phyloP scores from a whole-genome alignment of 2,888 invertebrate genomes.

The Orchesellides sinensis region DNA sequence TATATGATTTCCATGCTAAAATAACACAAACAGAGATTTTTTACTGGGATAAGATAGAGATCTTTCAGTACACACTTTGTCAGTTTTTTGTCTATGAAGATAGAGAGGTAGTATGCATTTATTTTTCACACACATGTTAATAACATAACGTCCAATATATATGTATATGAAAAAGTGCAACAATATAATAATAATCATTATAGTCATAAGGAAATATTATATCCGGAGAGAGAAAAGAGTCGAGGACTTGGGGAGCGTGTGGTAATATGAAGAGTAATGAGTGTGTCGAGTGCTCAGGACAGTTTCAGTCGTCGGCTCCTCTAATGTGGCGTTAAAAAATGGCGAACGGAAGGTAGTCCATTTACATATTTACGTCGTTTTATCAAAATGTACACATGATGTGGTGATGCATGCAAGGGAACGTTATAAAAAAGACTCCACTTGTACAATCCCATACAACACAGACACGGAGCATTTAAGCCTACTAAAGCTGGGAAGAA shows the following conservation, averaged over 20 bases:
- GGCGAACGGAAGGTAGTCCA: slow-evolving; percentile 74
- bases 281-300: slow-evolving; percentile 68
- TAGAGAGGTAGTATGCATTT: neutral
- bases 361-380: slow-evolving; percentile 74
- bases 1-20: neutral
- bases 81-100: no score
- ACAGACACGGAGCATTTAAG: neutral
- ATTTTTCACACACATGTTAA: no score
- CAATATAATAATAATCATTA: no score
- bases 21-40: slow-evolving; percentile 14
- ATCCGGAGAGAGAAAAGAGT: neutral
- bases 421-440: neutral
- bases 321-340: slow-evolving; percentile 75
- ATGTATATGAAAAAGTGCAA: no score
- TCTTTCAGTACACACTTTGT: slow-evolving; percentile 12
- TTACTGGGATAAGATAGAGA: neutral
- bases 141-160: no score
- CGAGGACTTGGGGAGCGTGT: neutral
- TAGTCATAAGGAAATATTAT: no score
- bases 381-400: slow-evolving; percentile 43
- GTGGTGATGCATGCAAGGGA: neutral
- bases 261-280: slow-evolving; percentile 69
- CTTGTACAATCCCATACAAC: neutral
- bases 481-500: neutral
- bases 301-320: slow-evolving; percentile 54